Evolutionary conservation across 1,140 invertebrate genomes (phyloP).

Genomic region (Diorhabda carinulata): DNA sequence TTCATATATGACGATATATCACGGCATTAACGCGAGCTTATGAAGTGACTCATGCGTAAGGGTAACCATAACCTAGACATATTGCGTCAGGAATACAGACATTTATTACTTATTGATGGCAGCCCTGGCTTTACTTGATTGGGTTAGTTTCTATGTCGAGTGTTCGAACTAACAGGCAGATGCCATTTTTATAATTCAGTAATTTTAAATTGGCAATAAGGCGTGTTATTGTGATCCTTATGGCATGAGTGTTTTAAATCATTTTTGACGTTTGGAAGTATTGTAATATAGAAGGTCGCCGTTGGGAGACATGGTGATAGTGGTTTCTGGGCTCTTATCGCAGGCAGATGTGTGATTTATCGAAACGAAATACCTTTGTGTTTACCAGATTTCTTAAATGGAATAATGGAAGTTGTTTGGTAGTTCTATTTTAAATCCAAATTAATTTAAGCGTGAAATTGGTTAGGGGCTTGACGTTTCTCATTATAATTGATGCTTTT

Average conservation of each 20-base stretch:
- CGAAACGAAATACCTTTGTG: not conserved
- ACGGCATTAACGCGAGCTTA: slow-evolving; percentile 29
- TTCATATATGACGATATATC: slow-evolving; percentile 26
- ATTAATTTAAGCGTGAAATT: slow-evolving; percentile 1
- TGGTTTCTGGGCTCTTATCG: not conserved
- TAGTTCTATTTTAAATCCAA: not conserved
- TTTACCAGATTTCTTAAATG: not conserved
- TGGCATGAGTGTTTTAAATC: slow-evolving; percentile 28
- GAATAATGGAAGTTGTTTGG: not conserved
- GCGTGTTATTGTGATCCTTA: slow-evolving; percentile 25
- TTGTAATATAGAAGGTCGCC: slow-evolving; percentile 5
- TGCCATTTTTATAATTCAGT: slow-evolving; percentile 30
- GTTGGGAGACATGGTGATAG: slow-evolving; percentile 3
- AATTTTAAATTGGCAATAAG: slow-evolving; percentile 31
- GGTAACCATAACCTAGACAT: slow-evolving; percentile 30
- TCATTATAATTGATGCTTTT: not conserved
- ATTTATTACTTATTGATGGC: slow-evolving; percentile 30
- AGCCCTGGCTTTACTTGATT: slow-evolving; percentile 18
- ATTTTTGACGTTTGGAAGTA: slow-evolving; percentile 30
- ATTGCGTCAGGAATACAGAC: slow-evolving; percentile 28
- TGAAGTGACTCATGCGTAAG: slow-evolving; percentile 35
- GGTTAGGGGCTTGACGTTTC: not conserved
- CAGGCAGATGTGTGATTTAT: slow-evolving; percentile 17
- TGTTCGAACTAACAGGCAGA: slow-evolving; percentile 24
- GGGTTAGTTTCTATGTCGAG: slow-evolving; percentile 15